Evolutionary conservation across 2,113 vertebrate species (phyloP), one percentile per base, ranked within the genome.

Genomic region (Tiliqua scincoides): DNA sequence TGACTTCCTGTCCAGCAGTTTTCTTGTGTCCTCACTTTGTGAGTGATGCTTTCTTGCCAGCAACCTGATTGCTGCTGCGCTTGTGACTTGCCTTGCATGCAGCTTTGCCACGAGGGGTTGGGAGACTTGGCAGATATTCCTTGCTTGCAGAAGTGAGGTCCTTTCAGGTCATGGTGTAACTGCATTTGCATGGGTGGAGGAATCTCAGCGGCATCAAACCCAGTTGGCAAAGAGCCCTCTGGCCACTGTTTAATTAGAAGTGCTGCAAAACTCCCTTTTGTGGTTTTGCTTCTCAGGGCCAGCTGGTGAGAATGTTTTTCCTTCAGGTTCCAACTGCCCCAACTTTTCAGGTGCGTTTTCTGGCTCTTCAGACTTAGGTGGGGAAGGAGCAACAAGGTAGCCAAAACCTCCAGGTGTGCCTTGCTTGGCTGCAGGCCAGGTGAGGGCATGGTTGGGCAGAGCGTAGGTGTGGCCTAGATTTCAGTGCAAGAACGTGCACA

Each of bases 1-100:
- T 54, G 59, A 79, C 62, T 93, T 92, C 93, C 94, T 87, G 85
- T 82, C 86, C 88, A 57, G 57, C 32, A 48, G 0, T 59, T 82
- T 21, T 87, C 62, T 62, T 63, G 0, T 75, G 67, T 18, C 84
- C 87, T 87, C 40, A 0, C 9, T 48, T 48, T 48, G 43, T 48
- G 20, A 61, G n/a, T 9, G 72, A 52, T 32, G 14, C 61, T 65
- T 61, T 20, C 37, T 71, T 20, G 70, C 15, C 35, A 7, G 6
- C 70, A n/a, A 4, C 32, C 23, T 32, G 18, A 1, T 20, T 11
- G 37, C 7, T 8, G 71, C 57, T 0, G 52, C 15, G 3, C 63
- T 35, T 7, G 12, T 32, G 35, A 17, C 2, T 4, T 18, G 20
- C 71, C 6, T n/a, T 1, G 15, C 14, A 9, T 11, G 1, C 48